These are phyloP conservation scores for Saguinus midas DNA, from an alignment of 2,113 vertebrate species.

Conservation along the genomic window DNA sequence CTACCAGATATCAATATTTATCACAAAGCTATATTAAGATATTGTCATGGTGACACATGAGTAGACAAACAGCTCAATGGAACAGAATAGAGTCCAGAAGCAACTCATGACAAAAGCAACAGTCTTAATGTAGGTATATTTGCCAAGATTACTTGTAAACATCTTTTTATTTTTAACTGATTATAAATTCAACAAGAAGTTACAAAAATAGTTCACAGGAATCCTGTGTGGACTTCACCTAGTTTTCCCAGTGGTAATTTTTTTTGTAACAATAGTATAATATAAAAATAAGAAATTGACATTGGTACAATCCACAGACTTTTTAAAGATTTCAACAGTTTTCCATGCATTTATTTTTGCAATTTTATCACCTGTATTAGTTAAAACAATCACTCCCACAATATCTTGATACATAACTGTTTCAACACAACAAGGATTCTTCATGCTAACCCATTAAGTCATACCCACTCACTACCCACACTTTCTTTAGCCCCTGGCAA, in stretches of 20 bases:
- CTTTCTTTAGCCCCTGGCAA: background rate
- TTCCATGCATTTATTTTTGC: background rate
- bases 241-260: background rate
- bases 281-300: background rate
- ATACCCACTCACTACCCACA: background rate
- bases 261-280: background rate
- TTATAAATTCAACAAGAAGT: background rate
- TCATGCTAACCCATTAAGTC: background rate
- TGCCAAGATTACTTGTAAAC: background rate
- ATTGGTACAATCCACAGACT: background rate
- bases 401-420: background rate
- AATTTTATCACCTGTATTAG: background rate
- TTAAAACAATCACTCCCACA: background rate
- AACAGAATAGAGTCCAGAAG: background rate
- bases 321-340: background rate
- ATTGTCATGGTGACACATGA: background rate
- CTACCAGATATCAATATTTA: background rate
- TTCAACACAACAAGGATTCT: background rate
- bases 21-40: background rate
- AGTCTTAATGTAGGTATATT: background rate
- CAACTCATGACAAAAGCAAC: background rate
- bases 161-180: background rate
- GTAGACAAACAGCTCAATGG: background rate
- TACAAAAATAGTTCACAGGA: background rate
- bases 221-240: background rate